phyloP scores from a whole-genome alignment of 92 coral and sea anemone genomes.

The Metridium senile region DNA sequence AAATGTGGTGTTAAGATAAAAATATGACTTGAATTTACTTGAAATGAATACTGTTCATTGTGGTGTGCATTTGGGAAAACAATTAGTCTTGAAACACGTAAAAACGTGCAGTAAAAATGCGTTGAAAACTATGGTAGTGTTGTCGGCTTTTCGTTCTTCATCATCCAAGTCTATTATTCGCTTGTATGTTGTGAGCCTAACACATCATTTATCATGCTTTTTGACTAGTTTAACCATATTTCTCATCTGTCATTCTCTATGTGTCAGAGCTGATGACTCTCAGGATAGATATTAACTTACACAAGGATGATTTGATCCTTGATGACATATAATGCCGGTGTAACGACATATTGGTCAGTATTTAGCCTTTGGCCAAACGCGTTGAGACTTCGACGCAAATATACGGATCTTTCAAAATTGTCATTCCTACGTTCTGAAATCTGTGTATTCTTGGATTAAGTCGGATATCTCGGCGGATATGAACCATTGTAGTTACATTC shows the following conservation, averaged over 20 bases:
- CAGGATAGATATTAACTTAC: conserved; percentile 27
- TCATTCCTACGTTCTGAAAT: neutral
- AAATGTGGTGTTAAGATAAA: neutral
- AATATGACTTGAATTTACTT: conserved; percentile 10
- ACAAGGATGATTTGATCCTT: conserved; percentile 16
- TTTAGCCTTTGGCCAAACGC: conserved; percentile 30
- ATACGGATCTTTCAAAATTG: neutral
- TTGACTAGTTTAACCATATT: neutral
- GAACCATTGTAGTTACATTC: neutral
- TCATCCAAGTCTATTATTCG: neutral
- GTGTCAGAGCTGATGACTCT: conserved; percentile 24
- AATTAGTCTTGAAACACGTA: neutral
- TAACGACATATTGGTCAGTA: conserved; percentile 7
- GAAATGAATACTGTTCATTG: neutral
- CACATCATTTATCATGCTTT: conserved; percentile 31
- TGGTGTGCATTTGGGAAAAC: conserved; percentile 10
- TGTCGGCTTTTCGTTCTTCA: neutral
- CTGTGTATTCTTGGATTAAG: conserved; percentile 32
- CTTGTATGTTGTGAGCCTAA: neutral
- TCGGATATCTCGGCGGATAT: conserved; percentile 17
- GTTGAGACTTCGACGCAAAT: conserved; percentile 15
- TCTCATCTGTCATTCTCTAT: neutral
- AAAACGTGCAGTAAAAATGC: neutral
- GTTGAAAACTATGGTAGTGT: neutral
- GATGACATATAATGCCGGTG: conserved; percentile 19